Conservation (phyloP, 2,113 vertebrate genomes). For the Bombycilla garrulus region DNA sequence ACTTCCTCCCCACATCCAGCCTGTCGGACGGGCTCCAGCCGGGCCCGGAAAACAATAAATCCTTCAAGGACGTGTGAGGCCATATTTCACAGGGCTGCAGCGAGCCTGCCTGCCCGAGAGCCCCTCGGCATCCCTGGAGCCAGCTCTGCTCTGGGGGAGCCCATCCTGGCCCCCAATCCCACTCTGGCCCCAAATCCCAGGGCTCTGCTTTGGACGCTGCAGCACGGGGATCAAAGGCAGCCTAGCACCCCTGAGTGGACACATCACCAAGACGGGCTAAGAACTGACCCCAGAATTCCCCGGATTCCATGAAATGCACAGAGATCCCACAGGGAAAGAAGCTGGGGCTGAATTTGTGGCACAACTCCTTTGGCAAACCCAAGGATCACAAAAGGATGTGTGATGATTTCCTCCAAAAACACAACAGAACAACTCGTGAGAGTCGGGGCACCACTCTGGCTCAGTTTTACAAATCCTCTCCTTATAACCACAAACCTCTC, state of each 20-base stretch:
- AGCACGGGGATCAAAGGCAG: fast-evolving
- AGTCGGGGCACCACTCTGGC: neutral
- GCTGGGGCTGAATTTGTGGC: fast-evolving
- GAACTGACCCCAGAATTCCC: fast-evolving
- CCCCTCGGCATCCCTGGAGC: neutral
- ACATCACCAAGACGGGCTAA: fast-evolving
- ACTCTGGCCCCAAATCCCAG: fast-evolving
- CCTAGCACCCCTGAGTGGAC: fast-evolving
- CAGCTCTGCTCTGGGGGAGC: neutral
- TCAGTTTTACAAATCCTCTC: neutral
- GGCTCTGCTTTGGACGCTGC: neutral
- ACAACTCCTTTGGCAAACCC: neutral
- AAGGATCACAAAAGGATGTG: neutral
- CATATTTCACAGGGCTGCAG: constrained; percentile 40
- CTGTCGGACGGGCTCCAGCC: constrained; percentile 34
- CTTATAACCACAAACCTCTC: neutral
- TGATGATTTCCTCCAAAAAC: neutral
- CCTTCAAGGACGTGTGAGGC: constrained; percentile 45
- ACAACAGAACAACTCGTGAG: fast-evolving
- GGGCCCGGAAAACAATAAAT: constrained; percentile 56
- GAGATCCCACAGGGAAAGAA: neutral
- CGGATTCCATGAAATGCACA: fast-evolving
- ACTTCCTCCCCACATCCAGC: constrained; percentile 62
- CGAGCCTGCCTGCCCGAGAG: neutral
- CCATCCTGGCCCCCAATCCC: neutral